Conservation (phyloP, 2,797 vertebrate genomes). For the Acipenser ruthenus region DNA sequence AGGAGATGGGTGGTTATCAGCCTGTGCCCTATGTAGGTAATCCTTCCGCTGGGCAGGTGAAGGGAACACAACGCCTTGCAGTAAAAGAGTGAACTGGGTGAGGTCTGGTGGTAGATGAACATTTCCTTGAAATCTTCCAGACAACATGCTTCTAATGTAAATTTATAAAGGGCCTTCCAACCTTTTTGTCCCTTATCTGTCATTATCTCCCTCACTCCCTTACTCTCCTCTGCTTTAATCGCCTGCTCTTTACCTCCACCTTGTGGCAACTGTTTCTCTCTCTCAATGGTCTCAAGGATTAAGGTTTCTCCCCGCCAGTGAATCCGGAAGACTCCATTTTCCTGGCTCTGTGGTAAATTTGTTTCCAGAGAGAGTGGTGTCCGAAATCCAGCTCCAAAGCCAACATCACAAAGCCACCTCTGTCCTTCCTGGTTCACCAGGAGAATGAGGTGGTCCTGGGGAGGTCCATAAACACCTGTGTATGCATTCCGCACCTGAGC, state of each 20-base stretch:
- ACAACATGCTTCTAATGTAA: conserved; percentile 45
- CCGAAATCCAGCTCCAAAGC: conserved; percentile 44
- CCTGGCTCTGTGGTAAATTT: conserved; percentile 41
- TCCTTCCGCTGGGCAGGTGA: conserved; percentile 36
- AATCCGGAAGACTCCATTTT: conserved; percentile 47
- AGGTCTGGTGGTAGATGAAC: conserved; percentile 65
- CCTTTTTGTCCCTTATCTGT: background rate
- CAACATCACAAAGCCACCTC: conserved; percentile 63
- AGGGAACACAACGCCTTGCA: conserved; percentile 63
- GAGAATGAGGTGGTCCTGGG: conserved; percentile 53
- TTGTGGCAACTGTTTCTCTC: background rate
- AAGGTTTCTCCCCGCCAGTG: conserved; percentile 18
- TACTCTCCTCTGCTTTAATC: background rate
- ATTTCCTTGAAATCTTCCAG: conserved; percentile 52
- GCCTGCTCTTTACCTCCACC: background rate
- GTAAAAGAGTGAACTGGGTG: conserved; percentile 53
- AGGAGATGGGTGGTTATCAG: conserved; percentile 40
- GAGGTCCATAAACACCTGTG: conserved; percentile 47
- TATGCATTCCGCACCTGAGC: conserved; percentile 43
- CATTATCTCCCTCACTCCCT: conserved; percentile 1
- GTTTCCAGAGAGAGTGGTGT: conserved; percentile 55
- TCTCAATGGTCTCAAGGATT: conserved; percentile 39
- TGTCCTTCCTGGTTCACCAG: conserved; percentile 45
- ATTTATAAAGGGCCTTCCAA: conserved; percentile 54
- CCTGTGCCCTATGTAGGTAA: conserved; percentile 52